Evolutionary conservation across 2,888 invertebrate genomes (phyloP), one percentile per base, ranked within the genome.

Genomic region (Eristalis tenax): DNA sequence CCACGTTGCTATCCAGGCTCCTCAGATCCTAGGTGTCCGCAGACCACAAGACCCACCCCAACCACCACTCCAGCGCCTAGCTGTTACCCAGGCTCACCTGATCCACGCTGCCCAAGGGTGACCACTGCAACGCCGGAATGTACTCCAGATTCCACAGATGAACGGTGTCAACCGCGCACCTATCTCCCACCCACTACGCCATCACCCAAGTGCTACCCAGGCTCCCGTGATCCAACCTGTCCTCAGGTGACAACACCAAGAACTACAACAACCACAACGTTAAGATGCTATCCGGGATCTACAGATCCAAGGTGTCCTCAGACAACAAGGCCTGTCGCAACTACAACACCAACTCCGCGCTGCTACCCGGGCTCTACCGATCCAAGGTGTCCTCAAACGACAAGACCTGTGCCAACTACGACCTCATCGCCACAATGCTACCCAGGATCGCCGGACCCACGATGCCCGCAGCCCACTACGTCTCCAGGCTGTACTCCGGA

Each of bases 41-140:
- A 56, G 18, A 8, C 26, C 8, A 63, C 77, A 4, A 69, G 38
- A 15, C 43, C 38, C 1, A 15, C 18, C 13, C 3, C 90, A 90
- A 22, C 90, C 4, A 28, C 80, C 2, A 89, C 90, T 2, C 87
- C 89, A 4, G 91, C 89, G 15, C 89, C 90, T 5, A 86, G 90
- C 26, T 93, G 93, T 56, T 92, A 90, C 68, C 92, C 92, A 1
- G 93, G 93, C 13, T 89, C 91, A 66, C 90, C 89, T 13, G 93
- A 94, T 89, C 92, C 93, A 0, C 89, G 93, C 35, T 91, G 91
- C 26, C 90, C 90, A 5, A 86, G 89, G 71, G 71, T 43, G 87
- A 78, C 6, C 88, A 89, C 77, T 28, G 28, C 68, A 75, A 69
- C 88, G 35, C 89, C 89, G 5, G 43, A 78, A 0, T 91, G 91